Evolutionary conservation across 2,797 vertebrate genomes (phyloP).

Genomic region (Gallinago solitaria): DNA sequence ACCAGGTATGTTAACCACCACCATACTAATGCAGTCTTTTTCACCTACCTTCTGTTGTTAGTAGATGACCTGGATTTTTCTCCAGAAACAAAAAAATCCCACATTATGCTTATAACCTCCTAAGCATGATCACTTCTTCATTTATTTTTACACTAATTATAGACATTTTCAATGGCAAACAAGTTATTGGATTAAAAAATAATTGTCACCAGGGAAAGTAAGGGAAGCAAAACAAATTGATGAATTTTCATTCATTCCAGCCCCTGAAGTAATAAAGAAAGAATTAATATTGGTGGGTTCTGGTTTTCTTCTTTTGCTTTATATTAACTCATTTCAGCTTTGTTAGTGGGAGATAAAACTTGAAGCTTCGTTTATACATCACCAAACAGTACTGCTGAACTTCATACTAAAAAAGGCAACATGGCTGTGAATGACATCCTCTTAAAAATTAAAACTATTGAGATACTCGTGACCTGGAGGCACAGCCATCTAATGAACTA

Average conservation of each 20-base stretch:
- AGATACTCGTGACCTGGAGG: not conserved
- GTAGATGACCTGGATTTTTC: not conserved
- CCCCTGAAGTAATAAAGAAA: not conserved
- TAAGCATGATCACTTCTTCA: not conserved
- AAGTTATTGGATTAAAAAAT: not conserved
- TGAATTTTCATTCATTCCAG: not conserved
- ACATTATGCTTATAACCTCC: not conserved
- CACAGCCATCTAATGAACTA: not conserved
- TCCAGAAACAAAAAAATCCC: not conserved
- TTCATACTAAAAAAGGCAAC: not conserved
- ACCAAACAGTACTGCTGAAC: not conserved
- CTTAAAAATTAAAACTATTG: not conserved
- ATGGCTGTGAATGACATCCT: not conserved
- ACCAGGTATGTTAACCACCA: not conserved
- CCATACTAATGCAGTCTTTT: not conserved
- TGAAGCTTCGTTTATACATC: not conserved
- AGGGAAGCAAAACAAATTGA: not conserved
- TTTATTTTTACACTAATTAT: not conserved
- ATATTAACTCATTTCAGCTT: not conserved
- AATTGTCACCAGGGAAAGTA: not conserved
- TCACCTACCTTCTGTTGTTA: not conserved
- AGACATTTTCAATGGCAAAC: not conserved
- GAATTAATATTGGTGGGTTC: not conserved
- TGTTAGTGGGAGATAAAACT: not conserved
- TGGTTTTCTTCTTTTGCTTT: not conserved